A percentile compares a stretch with the other conserved stretches of the same genome.
Conservation (phyloP, 2,797 vertebrate genomes). For the Harpagifer antarcticus region DNA sequence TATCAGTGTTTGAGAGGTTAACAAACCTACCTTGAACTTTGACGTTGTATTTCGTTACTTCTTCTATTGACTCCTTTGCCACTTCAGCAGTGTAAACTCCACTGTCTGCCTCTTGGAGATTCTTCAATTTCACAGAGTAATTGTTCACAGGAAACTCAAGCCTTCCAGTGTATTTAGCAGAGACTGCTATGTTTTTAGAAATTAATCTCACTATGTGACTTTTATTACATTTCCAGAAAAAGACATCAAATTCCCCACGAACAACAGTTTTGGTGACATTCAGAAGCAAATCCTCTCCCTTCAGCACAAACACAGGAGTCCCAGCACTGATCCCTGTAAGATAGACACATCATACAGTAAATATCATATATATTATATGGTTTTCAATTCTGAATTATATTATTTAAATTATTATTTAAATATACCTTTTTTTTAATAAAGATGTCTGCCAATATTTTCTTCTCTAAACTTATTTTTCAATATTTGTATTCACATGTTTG, state of each 20-base stretch:
- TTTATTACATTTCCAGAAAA: conserved; percentile 16
- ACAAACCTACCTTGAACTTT: conserved; percentile 53
- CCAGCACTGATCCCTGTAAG: conserved; percentile 12
- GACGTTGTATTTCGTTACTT: neutral
- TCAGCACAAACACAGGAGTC: conserved; percentile 8
- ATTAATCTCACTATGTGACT: accelerated
- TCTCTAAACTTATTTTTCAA: neutral
- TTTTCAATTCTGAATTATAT: neutral
- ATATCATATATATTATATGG: neutral
- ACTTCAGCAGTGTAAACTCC: no score
- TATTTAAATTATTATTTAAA: no score
- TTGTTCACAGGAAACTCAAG: no score
- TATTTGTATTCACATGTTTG: no score
- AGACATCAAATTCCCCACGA: accelerated
- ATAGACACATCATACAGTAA: neutral
- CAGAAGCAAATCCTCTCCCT: conserved; percentile 30
- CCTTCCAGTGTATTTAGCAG: accelerated
- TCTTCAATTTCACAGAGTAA: no score
- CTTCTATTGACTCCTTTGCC: accelerated
- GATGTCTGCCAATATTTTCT: neutral
- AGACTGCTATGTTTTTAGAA: accelerated
- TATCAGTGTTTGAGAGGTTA: neutral
- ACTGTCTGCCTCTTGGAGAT: no score
- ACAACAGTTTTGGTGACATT: neutral
- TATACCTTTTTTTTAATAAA: no score